Evolutionary conservation across 1,140 invertebrate genomes (phyloP).

Genomic region (Lineus longissimus): DNA sequence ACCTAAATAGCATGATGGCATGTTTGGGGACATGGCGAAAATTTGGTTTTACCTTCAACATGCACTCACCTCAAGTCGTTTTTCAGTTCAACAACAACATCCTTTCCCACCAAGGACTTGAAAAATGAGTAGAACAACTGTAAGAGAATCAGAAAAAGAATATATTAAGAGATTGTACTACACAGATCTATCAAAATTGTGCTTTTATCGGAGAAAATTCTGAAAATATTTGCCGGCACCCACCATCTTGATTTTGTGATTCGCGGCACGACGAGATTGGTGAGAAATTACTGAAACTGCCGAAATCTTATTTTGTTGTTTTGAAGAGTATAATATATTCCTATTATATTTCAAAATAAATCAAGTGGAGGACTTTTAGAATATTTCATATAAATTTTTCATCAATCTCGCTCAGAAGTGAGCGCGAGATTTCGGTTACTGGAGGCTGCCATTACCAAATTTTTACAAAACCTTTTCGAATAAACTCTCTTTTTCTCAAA

Average conservation of each 20-base stretch:
- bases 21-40: too few relatives aligned
- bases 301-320: not conserved
- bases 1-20: too few relatives aligned
- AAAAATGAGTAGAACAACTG: constrained; percentile 98
- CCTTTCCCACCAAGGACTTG: constrained; percentile 97
- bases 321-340: too few relatives aligned
- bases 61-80: constrained; percentile 93
- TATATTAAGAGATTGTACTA: not conserved
- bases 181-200: not conserved
- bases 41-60: too few relatives aligned
- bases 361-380: not conserved
- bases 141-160: constrained; percentile 24
- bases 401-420: not conserved
- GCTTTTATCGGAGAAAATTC: not conserved
- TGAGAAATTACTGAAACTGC: not conserved
- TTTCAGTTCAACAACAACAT: constrained; percentile 98
- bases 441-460: not conserved
- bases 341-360: too few relatives aligned
- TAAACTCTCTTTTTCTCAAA: too few relatives aligned
- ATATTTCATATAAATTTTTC: not conserved
- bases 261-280: not conserved
- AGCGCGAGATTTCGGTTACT: not conserved
- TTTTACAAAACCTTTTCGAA: not conserved
- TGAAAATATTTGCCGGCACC: not conserved
- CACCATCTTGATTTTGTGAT: not conserved